Conservation (phyloP, 2,888 invertebrate species). For the Philopedon plagiatum region DNA sequence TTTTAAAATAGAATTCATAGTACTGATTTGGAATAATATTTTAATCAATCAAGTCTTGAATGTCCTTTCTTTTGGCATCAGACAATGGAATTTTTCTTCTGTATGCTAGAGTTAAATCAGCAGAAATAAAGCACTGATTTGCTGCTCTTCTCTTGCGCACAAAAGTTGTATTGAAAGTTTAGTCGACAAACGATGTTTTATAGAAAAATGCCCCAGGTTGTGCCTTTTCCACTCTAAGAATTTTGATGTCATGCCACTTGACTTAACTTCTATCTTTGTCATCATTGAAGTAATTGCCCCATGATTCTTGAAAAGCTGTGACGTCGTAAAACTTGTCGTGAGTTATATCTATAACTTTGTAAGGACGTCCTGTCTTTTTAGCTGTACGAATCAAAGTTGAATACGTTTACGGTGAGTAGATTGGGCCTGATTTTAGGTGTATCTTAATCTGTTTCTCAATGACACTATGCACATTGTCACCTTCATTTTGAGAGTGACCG, state of each 20-base stretch:
- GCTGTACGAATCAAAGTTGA: slow-evolving; percentile 38
- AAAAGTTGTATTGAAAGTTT: not conserved
- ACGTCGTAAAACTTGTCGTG: slow-evolving; percentile 46
- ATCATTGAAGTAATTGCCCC: slow-evolving; percentile 53
- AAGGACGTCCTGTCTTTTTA: slow-evolving; percentile 47
- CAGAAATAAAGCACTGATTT: not conserved
- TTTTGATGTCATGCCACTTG: slow-evolving; percentile 52
- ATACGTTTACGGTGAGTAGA: slow-evolving; percentile 45
- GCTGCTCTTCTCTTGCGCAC: not conserved
- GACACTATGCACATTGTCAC: slow-evolving; percentile 40
- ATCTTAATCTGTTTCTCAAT: slow-evolving; percentile 50
- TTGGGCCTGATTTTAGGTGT: slow-evolving; percentile 45
- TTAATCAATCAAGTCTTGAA: slow-evolving; percentile 9
- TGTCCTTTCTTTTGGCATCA: not conserved
- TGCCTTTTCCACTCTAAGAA: slow-evolving; percentile 51
- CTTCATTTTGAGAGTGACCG: slow-evolving; percentile 49
- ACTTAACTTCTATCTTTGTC: slow-evolving; percentile 51
- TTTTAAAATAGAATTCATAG: slow-evolving; percentile 12
- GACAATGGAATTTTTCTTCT: not conserved
- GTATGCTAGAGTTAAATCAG: not conserved
- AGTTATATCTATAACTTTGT: slow-evolving; percentile 49
- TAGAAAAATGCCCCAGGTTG: not conserved
- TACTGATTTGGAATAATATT: slow-evolving; percentile 16
- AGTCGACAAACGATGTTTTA: not conserved
- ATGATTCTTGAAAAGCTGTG: slow-evolving; percentile 51